phyloP scores from a whole-genome alignment of 1,140 invertebrate genomes.

The Parasteatoda tepidariorum region DNA sequence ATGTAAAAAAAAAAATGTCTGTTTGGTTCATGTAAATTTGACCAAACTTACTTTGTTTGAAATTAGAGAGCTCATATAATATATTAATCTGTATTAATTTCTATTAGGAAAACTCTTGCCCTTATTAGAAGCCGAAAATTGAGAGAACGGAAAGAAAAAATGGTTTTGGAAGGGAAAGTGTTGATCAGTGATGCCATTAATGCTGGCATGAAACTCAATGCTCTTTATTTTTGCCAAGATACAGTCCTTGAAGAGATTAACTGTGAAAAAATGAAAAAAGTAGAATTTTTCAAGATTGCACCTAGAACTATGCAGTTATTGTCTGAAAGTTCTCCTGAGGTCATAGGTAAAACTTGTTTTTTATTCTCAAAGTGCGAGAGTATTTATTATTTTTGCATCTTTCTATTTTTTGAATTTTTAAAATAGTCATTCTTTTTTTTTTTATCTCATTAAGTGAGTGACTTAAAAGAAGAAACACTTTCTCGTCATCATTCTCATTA shows the following conservation, averaged over 20 bases:
- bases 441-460: too few relatives aligned
- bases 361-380: too few relatives aligned
- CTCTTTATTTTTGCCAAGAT: constrained; percentile 77
- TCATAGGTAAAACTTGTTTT: constrained; percentile 77
- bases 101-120: constrained; percentile 75
- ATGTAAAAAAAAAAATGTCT: background rate
- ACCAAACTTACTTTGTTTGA: background rate
- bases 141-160: constrained; percentile 73
- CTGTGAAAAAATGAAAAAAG: constrained; percentile 67
- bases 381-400: too few relatives aligned
- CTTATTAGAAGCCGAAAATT: constrained; percentile 77
- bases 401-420: too few relatives aligned
- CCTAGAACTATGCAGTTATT: constrained; percentile 83
- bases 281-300: constrained; percentile 76
- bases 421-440: too few relatives aligned
- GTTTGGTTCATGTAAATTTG: background rate
- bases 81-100: constrained; percentile 48
- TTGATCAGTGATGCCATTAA: constrained; percentile 82
- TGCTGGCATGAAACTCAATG: constrained; percentile 75
- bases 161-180: constrained; percentile 83
- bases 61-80: background rate
- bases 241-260: constrained; percentile 73
- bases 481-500: too few relatives aligned
- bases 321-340: constrained; percentile 83
- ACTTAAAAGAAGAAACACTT: too few relatives aligned